These are phyloP conservation scores for Drosophila dunni DNA, from an alignment of 1,140 invertebrate genomes.

Conservation along the genomic window DNA sequence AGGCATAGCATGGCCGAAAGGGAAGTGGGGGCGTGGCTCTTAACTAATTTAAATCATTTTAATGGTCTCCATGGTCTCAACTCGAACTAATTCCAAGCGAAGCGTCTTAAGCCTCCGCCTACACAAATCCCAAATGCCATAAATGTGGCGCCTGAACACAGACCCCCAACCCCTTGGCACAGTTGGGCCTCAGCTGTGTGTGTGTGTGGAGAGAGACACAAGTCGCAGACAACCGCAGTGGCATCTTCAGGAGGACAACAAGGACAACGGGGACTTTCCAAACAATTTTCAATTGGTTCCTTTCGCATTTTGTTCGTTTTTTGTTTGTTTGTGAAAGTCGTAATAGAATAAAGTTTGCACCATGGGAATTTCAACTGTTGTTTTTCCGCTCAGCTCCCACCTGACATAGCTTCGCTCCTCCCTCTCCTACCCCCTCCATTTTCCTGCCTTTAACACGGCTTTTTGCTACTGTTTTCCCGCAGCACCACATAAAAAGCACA, in stretches of 20 bases:
- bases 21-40: background rate
- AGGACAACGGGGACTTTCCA: constrained; percentile 3
- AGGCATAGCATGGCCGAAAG: background rate
- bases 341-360: constrained; percentile 81
- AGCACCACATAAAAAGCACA: constrained; percentile 54
- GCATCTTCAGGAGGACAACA: constrained; percentile 5
- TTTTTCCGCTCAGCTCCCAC: constrained; percentile 62
- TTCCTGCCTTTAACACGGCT: background rate
- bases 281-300: constrained; percentile 75
- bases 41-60: constrained; percentile 77
- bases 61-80: constrained; percentile 46
- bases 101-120: constrained; percentile 48
- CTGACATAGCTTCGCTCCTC: constrained; percentile 29
- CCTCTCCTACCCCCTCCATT: background rate
- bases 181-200: constrained; percentile 34
- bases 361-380: constrained; percentile 80
- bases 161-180: background rate
- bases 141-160: constrained; percentile 53
- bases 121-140: constrained; percentile 73
- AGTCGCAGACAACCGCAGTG: constrained; percentile 58
- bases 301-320: constrained; percentile 43
- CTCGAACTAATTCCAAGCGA: constrained; percentile 64
- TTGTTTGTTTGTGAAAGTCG: constrained; percentile 49
- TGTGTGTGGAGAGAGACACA: too few relatives aligned
- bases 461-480: background rate